Evolutionary conservation across 2,888 invertebrate species (phyloP).

Genomic region (Dicranocentrus wangi): DNA sequence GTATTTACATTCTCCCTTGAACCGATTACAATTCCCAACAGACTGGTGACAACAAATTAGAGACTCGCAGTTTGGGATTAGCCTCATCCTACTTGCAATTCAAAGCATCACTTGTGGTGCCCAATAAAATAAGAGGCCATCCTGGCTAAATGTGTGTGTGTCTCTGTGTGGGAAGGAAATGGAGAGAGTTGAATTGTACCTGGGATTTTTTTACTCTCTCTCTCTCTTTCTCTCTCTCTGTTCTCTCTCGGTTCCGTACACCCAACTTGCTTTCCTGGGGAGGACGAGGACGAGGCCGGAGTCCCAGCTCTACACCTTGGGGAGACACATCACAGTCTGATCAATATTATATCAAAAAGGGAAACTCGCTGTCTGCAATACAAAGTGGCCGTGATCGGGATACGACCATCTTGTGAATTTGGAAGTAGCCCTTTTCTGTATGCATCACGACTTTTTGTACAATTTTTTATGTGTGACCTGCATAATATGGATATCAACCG

Average conservation of each 20-base stretch:
- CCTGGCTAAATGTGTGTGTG: not conserved
- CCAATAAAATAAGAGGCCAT: conserved; percentile 12
- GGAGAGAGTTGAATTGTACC: too few relatives aligned
- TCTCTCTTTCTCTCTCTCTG: too few relatives aligned
- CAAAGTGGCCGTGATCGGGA: too few relatives aligned
- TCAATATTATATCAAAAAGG: conserved; percentile 9
- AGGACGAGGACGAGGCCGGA: too few relatives aligned
- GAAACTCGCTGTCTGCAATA: not conserved
- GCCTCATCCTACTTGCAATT: conserved; percentile 36
- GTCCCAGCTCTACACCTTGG: too few relatives aligned
- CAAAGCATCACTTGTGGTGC: conserved; percentile 1
- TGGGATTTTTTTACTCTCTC: too few relatives aligned
- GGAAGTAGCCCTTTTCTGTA: too few relatives aligned
- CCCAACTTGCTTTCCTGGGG: too few relatives aligned
- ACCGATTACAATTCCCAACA: conserved; percentile 54
- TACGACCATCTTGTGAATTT: too few relatives aligned
- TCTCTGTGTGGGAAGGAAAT: not conserved
- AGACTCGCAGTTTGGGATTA: conserved; percentile 43
- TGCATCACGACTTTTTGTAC: conserved; percentile 1
- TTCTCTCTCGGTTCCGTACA: too few relatives aligned
- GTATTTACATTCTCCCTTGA: conserved; percentile 46
- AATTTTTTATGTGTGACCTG: conserved; percentile 38
- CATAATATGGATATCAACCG: conserved; percentile 50
- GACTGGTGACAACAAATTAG: conserved; percentile 58
- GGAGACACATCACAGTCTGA: not conserved